These are phyloP conservation scores for Brienomyrus brachyistius DNA, from an alignment of 2,113 vertebrate genomes.

Conservation along the genomic window DNA sequence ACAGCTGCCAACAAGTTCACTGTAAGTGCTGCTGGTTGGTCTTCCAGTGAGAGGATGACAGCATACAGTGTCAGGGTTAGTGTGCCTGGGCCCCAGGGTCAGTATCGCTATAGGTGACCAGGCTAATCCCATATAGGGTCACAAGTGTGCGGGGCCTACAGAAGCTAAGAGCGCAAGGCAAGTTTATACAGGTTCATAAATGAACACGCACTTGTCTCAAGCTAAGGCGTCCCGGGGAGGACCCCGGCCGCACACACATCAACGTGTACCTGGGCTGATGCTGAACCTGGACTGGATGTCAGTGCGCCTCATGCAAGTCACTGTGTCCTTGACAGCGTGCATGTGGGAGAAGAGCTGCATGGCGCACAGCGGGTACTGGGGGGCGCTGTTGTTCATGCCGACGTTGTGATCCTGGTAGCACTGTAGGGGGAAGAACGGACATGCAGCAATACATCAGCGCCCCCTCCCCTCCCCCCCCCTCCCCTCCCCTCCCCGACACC, in stretches of 20 bases:
- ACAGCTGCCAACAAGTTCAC: neutral
- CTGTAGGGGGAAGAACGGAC: conserved; percentile 43
- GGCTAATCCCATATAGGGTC: too few relatives aligned
- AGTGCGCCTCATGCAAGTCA: conserved; percentile 86
- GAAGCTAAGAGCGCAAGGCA: too few relatives aligned
- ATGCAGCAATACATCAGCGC: neutral
- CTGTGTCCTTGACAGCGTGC: conserved; percentile 78
- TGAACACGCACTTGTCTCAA: neutral
- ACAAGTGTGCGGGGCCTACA: too few relatives aligned
- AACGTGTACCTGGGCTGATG: conserved; percentile 73
- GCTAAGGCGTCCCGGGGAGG: neutral
- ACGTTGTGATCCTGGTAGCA: conserved; percentile 76
- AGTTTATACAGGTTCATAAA: neutral
- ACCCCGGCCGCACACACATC: neutral
- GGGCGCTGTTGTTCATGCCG: conserved; percentile 50
- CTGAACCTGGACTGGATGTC: conserved; percentile 74
- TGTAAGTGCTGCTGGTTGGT: neutral
- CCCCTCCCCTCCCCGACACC: too few relatives aligned
- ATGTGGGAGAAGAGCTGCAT: conserved; percentile 93
- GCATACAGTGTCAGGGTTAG: too few relatives aligned
- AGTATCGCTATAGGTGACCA: too few relatives aligned
- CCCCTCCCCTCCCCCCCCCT: too few relatives aligned
- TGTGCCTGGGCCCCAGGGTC: too few relatives aligned
- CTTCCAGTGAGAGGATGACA: neutral
- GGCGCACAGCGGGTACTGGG: conserved; percentile 77